Percentiles rank a stretch among this genome's conserved stretches.
Conservation (phyloP, 2,888 invertebrate species). For the Nemurella pictetii region DNA sequence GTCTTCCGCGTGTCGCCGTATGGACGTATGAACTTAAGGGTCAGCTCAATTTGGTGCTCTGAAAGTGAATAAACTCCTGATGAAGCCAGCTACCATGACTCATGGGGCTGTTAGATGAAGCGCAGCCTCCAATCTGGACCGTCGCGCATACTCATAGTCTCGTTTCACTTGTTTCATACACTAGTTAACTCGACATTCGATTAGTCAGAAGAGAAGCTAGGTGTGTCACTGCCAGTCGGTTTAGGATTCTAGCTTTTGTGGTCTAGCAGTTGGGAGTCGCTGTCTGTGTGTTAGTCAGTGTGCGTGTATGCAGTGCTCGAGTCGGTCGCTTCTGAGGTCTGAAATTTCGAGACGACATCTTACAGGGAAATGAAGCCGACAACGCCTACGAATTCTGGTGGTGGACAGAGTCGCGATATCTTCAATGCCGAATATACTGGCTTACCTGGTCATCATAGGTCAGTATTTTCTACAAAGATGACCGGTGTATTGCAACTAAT, state of each 20-base stretch:
- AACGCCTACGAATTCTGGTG: constrained; percentile 29
- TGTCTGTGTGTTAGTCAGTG: constrained; percentile 2
- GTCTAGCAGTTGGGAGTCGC: background rate
- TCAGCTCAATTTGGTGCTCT: background rate
- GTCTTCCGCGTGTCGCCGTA: background rate
- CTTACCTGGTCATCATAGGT: constrained; percentile 30
- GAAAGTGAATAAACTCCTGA: background rate
- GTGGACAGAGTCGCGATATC: constrained; percentile 35
- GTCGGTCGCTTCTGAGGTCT: background rate
- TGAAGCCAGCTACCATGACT: background rate
- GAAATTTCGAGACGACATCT: background rate
- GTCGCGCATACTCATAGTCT: background rate
- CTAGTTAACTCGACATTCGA: background rate
- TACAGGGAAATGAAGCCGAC: constrained; percentile 29
- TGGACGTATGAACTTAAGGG: background rate
- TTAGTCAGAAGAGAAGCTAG: background rate
- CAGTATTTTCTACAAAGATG: background rate
- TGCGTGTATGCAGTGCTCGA: background rate
- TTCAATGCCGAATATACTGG: constrained; percentile 32
- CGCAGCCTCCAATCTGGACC: background rate
- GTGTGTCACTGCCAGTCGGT: background rate
- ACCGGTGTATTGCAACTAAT: background rate
- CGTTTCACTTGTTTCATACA: background rate
- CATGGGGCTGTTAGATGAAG: background rate
- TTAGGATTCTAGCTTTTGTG: background rate